Evolutionary conservation across 2,797 vertebrate species (phyloP), one percentile per base, ranked within the genome.

Genomic region (Cryptoprocta ferox): DNA sequence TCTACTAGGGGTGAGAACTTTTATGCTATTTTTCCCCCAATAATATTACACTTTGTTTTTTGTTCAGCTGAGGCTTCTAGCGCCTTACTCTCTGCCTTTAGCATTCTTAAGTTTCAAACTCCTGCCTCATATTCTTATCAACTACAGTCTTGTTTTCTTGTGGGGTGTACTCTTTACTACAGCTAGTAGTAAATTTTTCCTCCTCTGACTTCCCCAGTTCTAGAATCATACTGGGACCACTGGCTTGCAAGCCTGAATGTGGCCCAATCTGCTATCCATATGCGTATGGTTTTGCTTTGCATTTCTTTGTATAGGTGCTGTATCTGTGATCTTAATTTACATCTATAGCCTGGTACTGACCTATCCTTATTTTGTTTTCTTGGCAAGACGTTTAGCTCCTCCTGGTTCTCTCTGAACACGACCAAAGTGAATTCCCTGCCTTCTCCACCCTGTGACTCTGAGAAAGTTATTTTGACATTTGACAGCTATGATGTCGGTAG

Each of bases 381-480:
- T 68, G 12, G 42, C n/a, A 96, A 97, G 89, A 75, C 61, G 70
- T 85, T 87, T 86, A 78, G 12, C 94, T 76, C 26, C 26, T 91
- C 28, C 7, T 93, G 11, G 48, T 91, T 42, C 82, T 94, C 1
- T 97, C 68, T 91, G 82, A 94, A 94, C 30, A 65, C 42, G 79
- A 53, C 70, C 50, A 70, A 93, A 81, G 87, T 89, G 32, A 95
- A 94, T 97, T 88, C 88, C 65, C 81, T 90, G 42, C 45, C 15
- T 95, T 66, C 3, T n/a, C 30, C 13, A 95, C 50, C 21, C 24
- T 48, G 7, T 93, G 63, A 92, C 81, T 97, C 92, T 80, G 68
- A 73, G 73, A 97, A 61, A 94, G 59, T 82, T 94, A 90, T 94
- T 95, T 86, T 4, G 19, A 96, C 82, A 82, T 95, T 97, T 3